Evolutionary conservation across 2,888 invertebrate genomes (phyloP), one percentile per base, ranked within the genome.

Genomic region (Latheticus oryzae): DNA sequence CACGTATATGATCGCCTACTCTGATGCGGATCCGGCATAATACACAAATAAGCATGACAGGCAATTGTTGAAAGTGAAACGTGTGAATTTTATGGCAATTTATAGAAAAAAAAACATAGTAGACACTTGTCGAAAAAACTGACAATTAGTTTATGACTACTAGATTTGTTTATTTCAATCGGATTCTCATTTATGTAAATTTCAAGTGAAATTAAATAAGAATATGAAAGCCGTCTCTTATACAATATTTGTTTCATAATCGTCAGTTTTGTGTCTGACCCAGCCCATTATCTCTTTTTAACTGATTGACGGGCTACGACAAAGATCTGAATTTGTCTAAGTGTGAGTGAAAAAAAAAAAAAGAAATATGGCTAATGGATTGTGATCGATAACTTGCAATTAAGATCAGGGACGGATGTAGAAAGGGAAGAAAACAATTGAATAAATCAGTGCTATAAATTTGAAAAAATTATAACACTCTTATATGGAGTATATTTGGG

Each of bases 231-330:
- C 54, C 50, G 50, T 58, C 55, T 50, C 51, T 60, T 63, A 59
- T 63, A 59, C 56, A 63, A 63, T 54, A 53, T 53, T 52, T 40
- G 53, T 64, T 62, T 50, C 58, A 60, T 62, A 64, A 64, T 52
- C n/a, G n/a, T n/a, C n/a, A n/a, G n/a, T n/a, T n/a, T n/a, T n/a
- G 24, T 32, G 52, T 45, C 54, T 32, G 32, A 24, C 56, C 56
- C 50, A 57, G 30, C 51, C 56, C 50, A 50, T 13, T 9, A 48
- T 21, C 23, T 16, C 28, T 52, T 40, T n/a, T n/a, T n/a, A n/a
- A 40, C 23, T 57, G 38, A 56, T 56, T 56, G 45, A 57, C 57
- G 43, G 15, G 11, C 26, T 13, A 15, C 30, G 30, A 40, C 28
- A 35, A 33, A 40, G 28, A n/a, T n/a, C 42, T 17, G 32, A 45